Evolutionary conservation across 2,113 vertebrate genomes (phyloP), one percentile per base, ranked within the genome.

Genomic region (Gnathonemus longibarbis): DNA sequence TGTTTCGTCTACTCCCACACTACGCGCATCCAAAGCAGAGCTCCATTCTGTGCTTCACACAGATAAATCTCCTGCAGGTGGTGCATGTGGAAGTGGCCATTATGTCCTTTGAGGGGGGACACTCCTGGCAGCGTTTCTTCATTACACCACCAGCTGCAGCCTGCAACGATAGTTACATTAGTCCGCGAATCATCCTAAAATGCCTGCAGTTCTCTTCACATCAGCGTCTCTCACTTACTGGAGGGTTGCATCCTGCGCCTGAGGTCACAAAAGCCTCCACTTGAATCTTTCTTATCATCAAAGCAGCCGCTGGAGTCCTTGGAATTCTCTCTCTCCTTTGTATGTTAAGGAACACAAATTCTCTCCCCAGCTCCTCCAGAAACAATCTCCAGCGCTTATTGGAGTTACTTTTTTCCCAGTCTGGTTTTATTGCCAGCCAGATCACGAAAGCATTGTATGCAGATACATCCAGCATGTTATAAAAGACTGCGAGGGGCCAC

Each of bases 191-290:
- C 5, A 24, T 58, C 56, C 21, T 58, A 24, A 58, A 58, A 58
- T n/a, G 6, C 21, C 56, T 24, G 1, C 56, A 58, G 21, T 24
- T 58, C 56, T 58, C 21, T 58, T n/a, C 56, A 58, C 56, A n/a
- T n/a, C 56, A 9, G 21, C 56, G n/a, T 58, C 1, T 58, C 21
- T 9, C 56, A 58, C 56, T 58, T 58, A 58, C 6, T 7, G 1
- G 56, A 1, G 6, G 56, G 21, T 58, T 58, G 21, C 0, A 7
- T 58, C 21, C 21, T n/a, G 56, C 21, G n/a, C 56, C 56, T 9
- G 21, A 0, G 0, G 21, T 0, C 21, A 6, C 21, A n/a, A 0
- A 7, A 6, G 0, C 21, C 7, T 7, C 53, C 19, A 24, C 21
- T 58, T 2, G 56, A n/a, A 58, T n/a, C 56, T 2, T 58, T n/a